These are phyloP conservation scores for Apamea sordens DNA, from an alignment of 2,888 invertebrate species.

Conservation along the genomic window DNA sequence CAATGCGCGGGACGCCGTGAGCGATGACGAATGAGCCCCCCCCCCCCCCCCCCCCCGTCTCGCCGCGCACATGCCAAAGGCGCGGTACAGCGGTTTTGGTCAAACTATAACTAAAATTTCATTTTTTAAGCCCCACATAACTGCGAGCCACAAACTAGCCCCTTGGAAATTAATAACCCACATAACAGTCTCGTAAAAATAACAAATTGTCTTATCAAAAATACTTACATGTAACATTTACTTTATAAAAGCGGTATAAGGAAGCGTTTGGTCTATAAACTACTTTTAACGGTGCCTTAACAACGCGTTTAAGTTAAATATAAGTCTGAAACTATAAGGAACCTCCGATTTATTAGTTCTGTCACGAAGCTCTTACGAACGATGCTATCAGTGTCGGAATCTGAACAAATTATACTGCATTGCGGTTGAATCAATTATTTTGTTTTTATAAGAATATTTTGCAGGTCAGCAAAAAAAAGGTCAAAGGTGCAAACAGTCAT, in stretches of 20 bases:
- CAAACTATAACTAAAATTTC: too few relatives aligned
- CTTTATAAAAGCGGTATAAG: slow-evolving; percentile 36
- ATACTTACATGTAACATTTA: slow-evolving; percentile 26
- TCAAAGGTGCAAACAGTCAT: not conserved
- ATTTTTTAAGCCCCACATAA: not conserved
- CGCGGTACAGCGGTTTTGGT: too few relatives aligned
- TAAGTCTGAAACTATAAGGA: slow-evolving; percentile 61
- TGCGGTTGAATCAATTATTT: slow-evolving; percentile 61
- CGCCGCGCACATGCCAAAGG: too few relatives aligned
- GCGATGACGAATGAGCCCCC: too few relatives aligned
- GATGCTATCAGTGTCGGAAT: slow-evolving; percentile 59
- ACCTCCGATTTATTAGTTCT: slow-evolving; percentile 68
- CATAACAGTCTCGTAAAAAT: slow-evolving; percentile 17
- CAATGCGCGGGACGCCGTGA: too few relatives aligned
- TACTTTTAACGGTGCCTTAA: slow-evolving; percentile 59
- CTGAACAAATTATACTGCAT: slow-evolving; percentile 69
- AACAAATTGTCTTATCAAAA: slow-evolving; percentile 32
- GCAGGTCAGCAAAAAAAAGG: not conserved
- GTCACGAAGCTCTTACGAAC: slow-evolving; percentile 68
- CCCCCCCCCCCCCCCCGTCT: too few relatives aligned
- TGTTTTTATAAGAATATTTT: not conserved
- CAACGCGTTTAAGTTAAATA: slow-evolving; percentile 52
- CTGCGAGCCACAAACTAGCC: not conserved
- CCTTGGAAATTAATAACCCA: not conserved
- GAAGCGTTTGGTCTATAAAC: slow-evolving; percentile 60